Conservation (phyloP, 1,140 invertebrate genomes). For the Melipona quadrifasciata region DNA sequence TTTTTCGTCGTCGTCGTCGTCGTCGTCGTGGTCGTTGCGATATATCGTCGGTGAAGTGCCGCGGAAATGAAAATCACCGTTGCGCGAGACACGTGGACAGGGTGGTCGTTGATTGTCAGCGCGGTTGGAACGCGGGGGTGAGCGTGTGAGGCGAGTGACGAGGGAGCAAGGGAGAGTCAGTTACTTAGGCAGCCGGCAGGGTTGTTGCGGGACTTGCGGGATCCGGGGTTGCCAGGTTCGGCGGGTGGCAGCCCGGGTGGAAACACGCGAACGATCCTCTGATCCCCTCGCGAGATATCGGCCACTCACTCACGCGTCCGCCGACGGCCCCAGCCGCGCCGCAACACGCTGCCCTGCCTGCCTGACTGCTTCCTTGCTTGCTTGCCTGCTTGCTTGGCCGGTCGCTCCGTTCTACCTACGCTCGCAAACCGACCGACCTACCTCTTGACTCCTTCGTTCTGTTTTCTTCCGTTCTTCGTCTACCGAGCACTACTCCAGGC, state of each 20-base stretch:
- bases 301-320: slow-evolving; percentile 80
- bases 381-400: slow-evolving; percentile 15
- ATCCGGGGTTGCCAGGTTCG: slow-evolving; percentile 69
- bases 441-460: slow-evolving; percentile 11
- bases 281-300: slow-evolving; percentile 81
- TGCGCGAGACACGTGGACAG: slow-evolving; percentile 79
- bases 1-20: neutral
- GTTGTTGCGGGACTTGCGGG: slow-evolving; percentile 63
- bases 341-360: slow-evolving; percentile 71
- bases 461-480: neutral
- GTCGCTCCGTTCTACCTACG: slow-evolving; percentile 59
- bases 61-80: slow-evolving; percentile 81
- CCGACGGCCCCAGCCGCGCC: slow-evolving; percentile 71
- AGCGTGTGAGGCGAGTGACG: slow-evolving; percentile 29
- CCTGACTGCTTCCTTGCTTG: slow-evolving; percentile 16
- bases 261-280: slow-evolving; percentile 80
- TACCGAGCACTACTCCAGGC: neutral
- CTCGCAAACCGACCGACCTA: slow-evolving; percentile 33
- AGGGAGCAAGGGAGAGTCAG: slow-evolving; percentile 53
- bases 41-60: slow-evolving; percentile 70
- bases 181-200: slow-evolving; percentile 57
- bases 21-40: neutral
- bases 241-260: slow-evolving; percentile 72
- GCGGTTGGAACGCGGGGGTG: slow-evolving; percentile 32
- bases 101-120: slow-evolving; percentile 64